A percentile compares a stretch with the other conserved stretches of the same genome.
Evolutionary conservation across 2,797 vertebrate species (phyloP).

Genomic region (Falco columbarius): DNA sequence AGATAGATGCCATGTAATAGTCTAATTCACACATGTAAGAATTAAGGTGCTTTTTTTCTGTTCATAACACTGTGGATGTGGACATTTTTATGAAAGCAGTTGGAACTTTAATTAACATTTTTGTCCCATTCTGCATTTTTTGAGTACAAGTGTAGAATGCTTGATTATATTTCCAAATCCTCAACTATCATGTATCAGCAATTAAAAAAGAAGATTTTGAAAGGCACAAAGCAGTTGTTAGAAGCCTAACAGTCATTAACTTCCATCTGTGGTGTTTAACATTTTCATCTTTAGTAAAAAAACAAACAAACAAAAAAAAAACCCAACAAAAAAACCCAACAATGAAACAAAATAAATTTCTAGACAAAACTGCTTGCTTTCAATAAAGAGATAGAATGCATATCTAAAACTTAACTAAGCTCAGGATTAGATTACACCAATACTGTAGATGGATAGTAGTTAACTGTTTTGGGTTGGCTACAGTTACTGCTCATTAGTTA

Average conservation of each 20-base stretch:
- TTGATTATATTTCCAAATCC: background rate
- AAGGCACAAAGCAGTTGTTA: background rate
- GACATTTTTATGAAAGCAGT: background rate
- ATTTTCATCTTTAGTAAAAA: background rate
- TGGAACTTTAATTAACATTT: background rate
- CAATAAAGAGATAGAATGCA: background rate
- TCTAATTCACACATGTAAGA: background rate
- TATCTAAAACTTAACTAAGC: background rate
- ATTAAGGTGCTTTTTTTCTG: background rate
- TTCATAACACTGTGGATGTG: background rate
- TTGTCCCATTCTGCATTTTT: background rate
- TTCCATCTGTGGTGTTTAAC: background rate
- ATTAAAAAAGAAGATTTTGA: background rate
- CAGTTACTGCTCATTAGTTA: background rate
- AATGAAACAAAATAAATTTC: background rate
- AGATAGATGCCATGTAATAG: background rate
- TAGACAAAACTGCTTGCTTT: background rate
- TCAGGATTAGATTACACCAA: background rate
- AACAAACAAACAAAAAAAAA: background rate
- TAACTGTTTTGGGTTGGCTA: background rate
- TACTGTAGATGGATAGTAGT: background rate
- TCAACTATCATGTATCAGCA: background rate
- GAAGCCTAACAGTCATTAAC: background rate
- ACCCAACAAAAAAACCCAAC: background rate
- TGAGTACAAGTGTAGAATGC: background rate